Percentiles rank a stretch among this genome's conserved stretches.
Conservation (phyloP, 2,113 vertebrate genomes). For the Condylura cristata region DNA sequence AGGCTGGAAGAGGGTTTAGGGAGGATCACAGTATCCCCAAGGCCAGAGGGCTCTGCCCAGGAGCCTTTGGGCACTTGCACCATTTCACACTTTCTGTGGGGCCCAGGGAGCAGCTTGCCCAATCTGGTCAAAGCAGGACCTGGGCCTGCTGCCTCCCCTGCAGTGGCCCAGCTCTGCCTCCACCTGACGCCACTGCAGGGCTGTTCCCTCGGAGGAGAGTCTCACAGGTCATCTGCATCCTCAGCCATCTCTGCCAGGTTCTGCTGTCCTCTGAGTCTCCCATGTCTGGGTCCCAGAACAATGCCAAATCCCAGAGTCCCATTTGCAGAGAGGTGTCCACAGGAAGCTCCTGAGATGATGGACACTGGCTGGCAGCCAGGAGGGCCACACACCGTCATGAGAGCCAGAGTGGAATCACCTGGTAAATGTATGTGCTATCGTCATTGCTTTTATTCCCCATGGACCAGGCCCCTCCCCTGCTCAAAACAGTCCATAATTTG, state of each 20-base stretch:
- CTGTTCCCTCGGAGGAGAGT: neutral
- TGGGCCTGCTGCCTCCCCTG: too few species aligned
- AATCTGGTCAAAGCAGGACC: neutral
- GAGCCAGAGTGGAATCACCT: neutral
- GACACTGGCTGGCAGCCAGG: neutral
- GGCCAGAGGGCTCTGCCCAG: neutral
- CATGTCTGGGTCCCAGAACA: neutral
- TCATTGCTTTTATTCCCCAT: neutral
- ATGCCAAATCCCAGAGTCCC: neutral
- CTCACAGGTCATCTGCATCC: neutral
- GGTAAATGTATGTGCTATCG: neutral
- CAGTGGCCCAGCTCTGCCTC: neutral
- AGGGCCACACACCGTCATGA: neutral
- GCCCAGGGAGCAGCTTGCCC: neutral
- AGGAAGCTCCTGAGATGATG: neutral
- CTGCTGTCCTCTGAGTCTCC: neutral
- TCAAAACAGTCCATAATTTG: neutral
- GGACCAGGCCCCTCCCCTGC: neutral
- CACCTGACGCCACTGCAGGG: rapidly evolving
- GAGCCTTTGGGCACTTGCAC: neutral
- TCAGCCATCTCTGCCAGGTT: neutral
- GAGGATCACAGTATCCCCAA: neutral
- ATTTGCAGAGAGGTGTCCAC: neutral
- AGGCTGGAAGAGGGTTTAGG: too few species aligned
- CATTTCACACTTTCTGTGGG: neutral